These are phyloP conservation scores for Epinotia nisella DNA, from an alignment of 2,888 invertebrate species.

Conservation along the genomic window DNA sequence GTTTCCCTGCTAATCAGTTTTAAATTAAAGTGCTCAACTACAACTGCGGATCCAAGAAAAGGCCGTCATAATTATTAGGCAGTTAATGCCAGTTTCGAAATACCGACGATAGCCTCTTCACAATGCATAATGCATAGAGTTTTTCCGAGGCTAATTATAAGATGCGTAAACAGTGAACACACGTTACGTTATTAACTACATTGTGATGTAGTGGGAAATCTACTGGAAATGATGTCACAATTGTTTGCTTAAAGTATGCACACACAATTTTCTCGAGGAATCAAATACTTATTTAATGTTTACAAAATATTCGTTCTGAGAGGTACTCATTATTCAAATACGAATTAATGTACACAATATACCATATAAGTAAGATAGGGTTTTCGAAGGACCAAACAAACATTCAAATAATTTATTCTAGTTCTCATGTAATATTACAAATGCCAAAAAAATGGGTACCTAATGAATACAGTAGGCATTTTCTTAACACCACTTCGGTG, in stretches of 20 bases:
- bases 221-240: slow-evolving; percentile 39
- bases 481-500: too few species aligned
- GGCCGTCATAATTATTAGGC: slow-evolving; percentile 15
- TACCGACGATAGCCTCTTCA: slow-evolving; percentile 27
- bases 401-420: too few species aligned
- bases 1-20: background rate
- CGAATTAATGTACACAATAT: too few species aligned
- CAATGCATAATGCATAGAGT: slow-evolving; percentile 39
- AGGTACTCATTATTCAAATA: background rate
- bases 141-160: slow-evolving; percentile 32
- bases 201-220: slow-evolving; percentile 37
- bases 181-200: slow-evolving; percentile 32
- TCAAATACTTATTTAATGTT: background rate
- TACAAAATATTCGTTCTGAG: too few species aligned
- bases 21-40: slow-evolving; percentile 1
- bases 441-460: too few species aligned
- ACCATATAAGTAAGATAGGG: too few species aligned
- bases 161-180: slow-evolving; percentile 29
- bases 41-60: slow-evolving; percentile 12
- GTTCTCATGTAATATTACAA: too few species aligned
- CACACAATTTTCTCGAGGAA: slow-evolving; percentile 10
- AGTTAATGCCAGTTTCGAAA: slow-evolving; percentile 11
- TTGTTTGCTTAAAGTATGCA: background rate
- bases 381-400: too few species aligned
- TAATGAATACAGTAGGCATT: too few species aligned